phyloP scores from a whole-genome alignment of 2,888 invertebrate species.

The Bombylius discolor region DNA sequence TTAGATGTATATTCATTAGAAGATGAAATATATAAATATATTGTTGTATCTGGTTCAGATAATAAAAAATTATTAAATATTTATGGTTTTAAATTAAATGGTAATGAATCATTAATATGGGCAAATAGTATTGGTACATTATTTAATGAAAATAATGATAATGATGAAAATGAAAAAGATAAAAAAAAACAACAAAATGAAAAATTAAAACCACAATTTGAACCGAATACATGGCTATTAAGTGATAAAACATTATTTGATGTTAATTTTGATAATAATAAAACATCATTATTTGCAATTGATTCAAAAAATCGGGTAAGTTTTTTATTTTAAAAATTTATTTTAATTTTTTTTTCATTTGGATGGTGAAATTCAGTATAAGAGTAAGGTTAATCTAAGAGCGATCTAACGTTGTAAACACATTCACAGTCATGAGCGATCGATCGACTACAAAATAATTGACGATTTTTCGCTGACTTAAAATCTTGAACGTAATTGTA shows the following conservation, averaged over 20 bases:
- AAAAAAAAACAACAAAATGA: too few relatives aligned
- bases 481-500: too few relatives aligned
- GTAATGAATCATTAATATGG: constrained; percentile 23
- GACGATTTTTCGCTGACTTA: too few relatives aligned
- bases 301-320: constrained; percentile 28
- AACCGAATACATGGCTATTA: constrained; percentile 25
- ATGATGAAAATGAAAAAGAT: too few relatives aligned
- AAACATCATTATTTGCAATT: constrained; percentile 22
- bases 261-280: constrained; percentile 17
- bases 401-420: too few relatives aligned
- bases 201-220: constrained; percentile 17
- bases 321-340: constrained; percentile 1
- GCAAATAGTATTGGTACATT: constrained; percentile 17
- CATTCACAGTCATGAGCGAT: too few relatives aligned
- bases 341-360: not conserved
- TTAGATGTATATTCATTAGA: constrained; percentile 28
- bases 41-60: constrained; percentile 28
- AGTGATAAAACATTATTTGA: constrained; percentile 23
- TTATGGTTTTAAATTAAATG: constrained; percentile 22
- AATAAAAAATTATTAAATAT: constrained; percentile 24
- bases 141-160: constrained; percentile 10
- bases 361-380: too few relatives aligned
- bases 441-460: too few relatives aligned
- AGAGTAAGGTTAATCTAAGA: too few relatives aligned
- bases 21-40: constrained; percentile 25